Base-by-base conservation (phyloP, 1,140 invertebrate species). In the Lucilia cuprina region DNA sequence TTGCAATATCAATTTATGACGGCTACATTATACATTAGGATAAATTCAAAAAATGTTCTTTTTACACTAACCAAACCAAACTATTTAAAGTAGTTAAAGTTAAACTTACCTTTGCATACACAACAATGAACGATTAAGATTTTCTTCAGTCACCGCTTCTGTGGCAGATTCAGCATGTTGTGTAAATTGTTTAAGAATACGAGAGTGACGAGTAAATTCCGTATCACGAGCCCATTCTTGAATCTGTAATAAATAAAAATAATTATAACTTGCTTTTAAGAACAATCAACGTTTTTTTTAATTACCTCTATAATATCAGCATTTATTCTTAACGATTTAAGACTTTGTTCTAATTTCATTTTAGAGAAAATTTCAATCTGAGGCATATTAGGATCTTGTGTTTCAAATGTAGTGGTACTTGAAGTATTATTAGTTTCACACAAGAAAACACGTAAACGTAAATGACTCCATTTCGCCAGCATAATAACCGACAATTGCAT, bases 401-500 rank as follows among this genome's bases (percentile, higher is more conserved):
- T 91, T 30, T 92, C 92, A 78, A 91, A 91, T 50, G 82, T 14
- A 47, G 77, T 49, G 2, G 41, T 50, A 0, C 19, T 13, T 10
- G 10, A 17, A 35, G 34, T 82, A 10, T 93, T 91, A 17, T 87
- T 87, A 14, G 92, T 91, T 88, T 93, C 94, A 87, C 96, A 97
- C 30, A 98, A 94, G 88, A 97, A 97, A 19, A 98, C 95, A 55
- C 98, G 93, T 41, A 99, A 92, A 25, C 94, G 93, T 60, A 98
- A 93, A 86, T 95, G 95, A 86, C 95, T 95, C 95, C 97, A 98
- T 87, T 95, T 93, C 14, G 94, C 93, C 84, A 97, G 95, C 95
- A 99, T 99, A 84, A 99, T 99, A 87, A 98, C 99, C 2, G 98
- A 98, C 77, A 99, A 91, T 92, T 99, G 99, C 87, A 99, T 94